Percentiles rank a stretch among this genome's conserved stretches.
Conservation (phyloP, 1,140 invertebrate species). For the Macrocentrus cingulum region DNA sequence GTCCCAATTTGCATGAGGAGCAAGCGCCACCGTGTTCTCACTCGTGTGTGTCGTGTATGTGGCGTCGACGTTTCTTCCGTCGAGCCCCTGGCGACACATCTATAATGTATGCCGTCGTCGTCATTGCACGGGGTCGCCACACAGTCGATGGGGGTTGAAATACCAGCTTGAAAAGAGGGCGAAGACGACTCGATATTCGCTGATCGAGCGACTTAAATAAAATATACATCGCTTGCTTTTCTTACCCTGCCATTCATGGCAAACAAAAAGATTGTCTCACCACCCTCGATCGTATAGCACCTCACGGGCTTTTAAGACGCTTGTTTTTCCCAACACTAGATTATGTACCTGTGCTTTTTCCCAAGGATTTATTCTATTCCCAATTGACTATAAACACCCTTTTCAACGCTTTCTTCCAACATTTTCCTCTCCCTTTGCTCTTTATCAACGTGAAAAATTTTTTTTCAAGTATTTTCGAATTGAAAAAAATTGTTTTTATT, state of each 20-base stretch:
- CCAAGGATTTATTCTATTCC: no score
- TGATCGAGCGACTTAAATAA: conserved; percentile 37
- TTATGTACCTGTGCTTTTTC: no score
- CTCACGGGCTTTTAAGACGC: no score
- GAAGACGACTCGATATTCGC: conserved; percentile 27
- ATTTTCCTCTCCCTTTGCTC: no score
- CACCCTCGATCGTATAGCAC: no score
- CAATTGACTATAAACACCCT: no score
- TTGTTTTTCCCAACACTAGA: no score
- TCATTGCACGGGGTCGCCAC: background rate
- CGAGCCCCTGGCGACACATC: background rate
- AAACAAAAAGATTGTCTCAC: no score
- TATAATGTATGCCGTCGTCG: background rate
- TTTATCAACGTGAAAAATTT: no score
- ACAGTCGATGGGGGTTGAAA: conserved; percentile 5
- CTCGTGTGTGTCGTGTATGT: background rate
- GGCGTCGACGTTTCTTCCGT: background rate
- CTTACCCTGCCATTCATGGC: background rate
- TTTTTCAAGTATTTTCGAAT: no score
- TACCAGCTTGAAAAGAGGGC: conserved; percentile 10
- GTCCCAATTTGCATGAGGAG: conserved; percentile 3
- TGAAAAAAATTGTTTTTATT: no score
- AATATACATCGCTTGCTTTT: conserved; percentile 22
- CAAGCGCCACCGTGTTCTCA: background rate
- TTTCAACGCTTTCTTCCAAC: no score